These are phyloP conservation scores for Mastigias papua DNA, from an alignment of 30 jellyfish, hydroid and myxozoan genomes.

Conservation along the genomic window DNA sequence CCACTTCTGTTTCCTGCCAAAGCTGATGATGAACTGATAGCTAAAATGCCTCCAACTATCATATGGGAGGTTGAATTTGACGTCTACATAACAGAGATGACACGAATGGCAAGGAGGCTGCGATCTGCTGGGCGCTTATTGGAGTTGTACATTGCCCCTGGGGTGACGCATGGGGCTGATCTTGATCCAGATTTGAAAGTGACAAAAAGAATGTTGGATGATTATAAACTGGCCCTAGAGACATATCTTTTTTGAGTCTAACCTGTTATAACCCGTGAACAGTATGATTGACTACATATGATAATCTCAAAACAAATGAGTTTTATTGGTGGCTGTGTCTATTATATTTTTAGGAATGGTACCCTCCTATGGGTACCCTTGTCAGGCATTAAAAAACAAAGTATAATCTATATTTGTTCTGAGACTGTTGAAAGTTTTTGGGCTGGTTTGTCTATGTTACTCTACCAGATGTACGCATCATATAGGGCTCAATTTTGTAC, in stretches of 20 bases:
- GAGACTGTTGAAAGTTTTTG: too few relatives aligned
- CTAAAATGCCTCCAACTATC: slow-evolving; percentile 48
- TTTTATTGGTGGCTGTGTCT: neutral
- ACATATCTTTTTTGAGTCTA: neutral
- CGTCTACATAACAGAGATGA: slow-evolving; percentile 28
- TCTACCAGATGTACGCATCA: too few relatives aligned
- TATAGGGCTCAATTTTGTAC: too few relatives aligned
- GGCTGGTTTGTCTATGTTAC: too few relatives aligned
- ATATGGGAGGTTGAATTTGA: slow-evolving; percentile 45
- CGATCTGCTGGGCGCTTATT: slow-evolving; percentile 52
- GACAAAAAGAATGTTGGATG: neutral
- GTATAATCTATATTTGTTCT: too few relatives aligned
- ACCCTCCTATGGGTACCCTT: too few relatives aligned
- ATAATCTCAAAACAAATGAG: neutral
- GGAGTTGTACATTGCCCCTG: slow-evolving; percentile 38
- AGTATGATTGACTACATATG: neutral
- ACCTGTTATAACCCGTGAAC: neutral
- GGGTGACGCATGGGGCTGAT: slow-evolving; percentile 8
- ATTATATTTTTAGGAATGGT: too few relatives aligned
- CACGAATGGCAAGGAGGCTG: slow-evolving; percentile 54
- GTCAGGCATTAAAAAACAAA: too few relatives aligned
- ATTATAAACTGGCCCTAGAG: neutral
- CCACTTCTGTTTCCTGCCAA: slow-evolving; percentile 59
- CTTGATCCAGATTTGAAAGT: slow-evolving; percentile 7
- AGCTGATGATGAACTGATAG: slow-evolving; percentile 42